These are phyloP conservation scores for Aphis craccivora DNA, from an alignment of 1,140 invertebrate genomes.

Conservation along the genomic window DNA sequence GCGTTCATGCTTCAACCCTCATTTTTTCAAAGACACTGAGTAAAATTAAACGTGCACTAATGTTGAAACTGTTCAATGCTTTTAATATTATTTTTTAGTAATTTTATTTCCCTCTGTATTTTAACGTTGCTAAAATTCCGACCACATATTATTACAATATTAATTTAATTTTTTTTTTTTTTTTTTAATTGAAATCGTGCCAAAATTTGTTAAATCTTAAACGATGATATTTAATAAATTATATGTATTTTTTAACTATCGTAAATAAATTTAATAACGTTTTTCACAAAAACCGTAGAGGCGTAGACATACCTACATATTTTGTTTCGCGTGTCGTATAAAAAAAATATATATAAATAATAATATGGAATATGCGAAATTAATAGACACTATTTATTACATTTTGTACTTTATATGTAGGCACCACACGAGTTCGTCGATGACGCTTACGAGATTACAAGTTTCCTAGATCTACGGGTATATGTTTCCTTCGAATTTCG, in stretches of 20 bases:
- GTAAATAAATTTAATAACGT: conserved; percentile 5
- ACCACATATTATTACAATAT: not conserved
- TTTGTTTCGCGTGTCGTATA: not conserved
- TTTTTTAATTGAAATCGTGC: conserved; percentile 14
- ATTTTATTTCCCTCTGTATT: not conserved
- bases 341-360: not conserved
- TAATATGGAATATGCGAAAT: not conserved
- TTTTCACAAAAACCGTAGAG: not conserved
- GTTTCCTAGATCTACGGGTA: not conserved
- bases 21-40: not conserved
- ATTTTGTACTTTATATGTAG: not conserved
- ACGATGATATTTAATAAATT: not conserved
- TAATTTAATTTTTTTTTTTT: not conserved
- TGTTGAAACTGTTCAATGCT: not conserved
- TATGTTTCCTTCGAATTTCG: not conserved
- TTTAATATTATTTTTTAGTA: not conserved
- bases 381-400: not conserved
- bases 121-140: not conserved
- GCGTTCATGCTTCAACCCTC: not conserved
- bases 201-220: not conserved
- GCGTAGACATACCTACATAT: not conserved
- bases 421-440: not conserved
- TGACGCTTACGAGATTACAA: not conserved
- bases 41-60: not conserved
- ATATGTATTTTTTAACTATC: not conserved